Evolutionary conservation across 92 coral and sea anemone genomes (phyloP).

Genomic region (Epizoanthus scotinus): DNA sequence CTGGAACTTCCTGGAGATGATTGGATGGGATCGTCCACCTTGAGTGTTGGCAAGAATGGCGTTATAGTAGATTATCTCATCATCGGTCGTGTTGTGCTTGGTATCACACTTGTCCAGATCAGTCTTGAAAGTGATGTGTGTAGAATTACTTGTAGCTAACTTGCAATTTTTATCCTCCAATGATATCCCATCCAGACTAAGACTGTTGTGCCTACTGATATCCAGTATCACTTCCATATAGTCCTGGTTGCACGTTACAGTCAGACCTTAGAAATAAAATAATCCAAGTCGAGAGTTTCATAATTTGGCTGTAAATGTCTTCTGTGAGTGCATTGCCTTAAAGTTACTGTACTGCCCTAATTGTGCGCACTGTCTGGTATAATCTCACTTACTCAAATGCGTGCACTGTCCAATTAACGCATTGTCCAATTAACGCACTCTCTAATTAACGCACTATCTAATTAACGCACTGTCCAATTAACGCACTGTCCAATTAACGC

Average conservation of each 20-base stretch:
- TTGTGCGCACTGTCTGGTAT: too few relatives aligned
- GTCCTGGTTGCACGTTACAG: constrained; percentile 58
- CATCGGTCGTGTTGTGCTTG: constrained; percentile 57
- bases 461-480: too few relatives aligned
- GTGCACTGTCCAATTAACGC: too few relatives aligned
- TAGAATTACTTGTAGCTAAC: not conserved
- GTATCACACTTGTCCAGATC: constrained; percentile 68
- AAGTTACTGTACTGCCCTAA: too few relatives aligned
- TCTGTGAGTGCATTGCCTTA: too few relatives aligned
- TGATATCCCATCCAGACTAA: constrained; percentile 48
- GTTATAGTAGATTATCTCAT: constrained; percentile 65
- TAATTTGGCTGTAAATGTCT: too few relatives aligned
- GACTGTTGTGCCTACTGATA: constrained; percentile 3
- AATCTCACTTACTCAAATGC: too few relatives aligned
- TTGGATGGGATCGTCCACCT: constrained; percentile 10
- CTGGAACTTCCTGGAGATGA: constrained; percentile 72
- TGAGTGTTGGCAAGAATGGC: constrained; percentile 64
- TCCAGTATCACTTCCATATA: constrained; percentile 57
- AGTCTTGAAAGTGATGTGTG: constrained; percentile 36
- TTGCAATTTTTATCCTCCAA: constrained; percentile 60
- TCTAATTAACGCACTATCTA: too few relatives aligned
- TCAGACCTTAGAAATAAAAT: constrained; percentile 53
- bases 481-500: too few relatives aligned
- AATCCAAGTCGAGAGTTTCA: not conserved
- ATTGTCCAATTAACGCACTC: too few relatives aligned